A percentile compares a stretch with the other conserved stretches of the same genome.
These are phyloP conservation scores for Caracal caracal DNA, from an alignment of 2,113 vertebrate species.

Conservation along the genomic window DNA sequence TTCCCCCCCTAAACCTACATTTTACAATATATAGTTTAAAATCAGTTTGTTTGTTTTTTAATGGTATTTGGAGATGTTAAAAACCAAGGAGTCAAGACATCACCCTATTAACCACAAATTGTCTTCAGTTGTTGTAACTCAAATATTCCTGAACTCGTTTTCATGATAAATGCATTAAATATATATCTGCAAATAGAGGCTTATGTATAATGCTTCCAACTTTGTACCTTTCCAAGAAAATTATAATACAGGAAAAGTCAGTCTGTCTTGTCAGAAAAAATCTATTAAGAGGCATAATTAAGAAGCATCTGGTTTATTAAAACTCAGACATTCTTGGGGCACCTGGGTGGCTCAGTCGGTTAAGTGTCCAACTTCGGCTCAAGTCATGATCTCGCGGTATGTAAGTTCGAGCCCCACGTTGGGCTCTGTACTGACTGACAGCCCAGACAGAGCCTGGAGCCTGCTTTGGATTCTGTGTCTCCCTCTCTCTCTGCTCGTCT, in stretches of 20 bases:
- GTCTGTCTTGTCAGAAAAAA: background rate
- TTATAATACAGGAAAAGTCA: background rate
- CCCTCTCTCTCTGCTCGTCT: too few species aligned
- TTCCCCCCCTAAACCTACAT: background rate
- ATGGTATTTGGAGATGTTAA: background rate
- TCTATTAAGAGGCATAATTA: background rate
- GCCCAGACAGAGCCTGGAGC: too few species aligned
- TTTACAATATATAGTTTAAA: background rate
- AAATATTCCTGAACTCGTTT: background rate
- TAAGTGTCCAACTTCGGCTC: too few species aligned
- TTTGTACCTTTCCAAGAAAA: slow-evolving; percentile 4
- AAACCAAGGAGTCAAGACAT: background rate
- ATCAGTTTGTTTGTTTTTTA: background rate
- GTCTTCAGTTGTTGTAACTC: background rate
- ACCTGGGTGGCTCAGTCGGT: too few species aligned
- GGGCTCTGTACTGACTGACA: too few species aligned
- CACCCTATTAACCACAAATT: background rate
- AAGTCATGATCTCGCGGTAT: too few species aligned
- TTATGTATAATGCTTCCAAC: accelerated
- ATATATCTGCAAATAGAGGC: background rate
- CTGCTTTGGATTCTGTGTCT: too few species aligned
- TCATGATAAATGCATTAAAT: background rate
- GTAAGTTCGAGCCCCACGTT: too few species aligned
- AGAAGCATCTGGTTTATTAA: slow-evolving; percentile 72
- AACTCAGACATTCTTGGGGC: slow-evolving; percentile 53